Evolutionary conservation across 2,888 invertebrate genomes (phyloP).

Genomic region (Alentia gelatinosa): DNA sequence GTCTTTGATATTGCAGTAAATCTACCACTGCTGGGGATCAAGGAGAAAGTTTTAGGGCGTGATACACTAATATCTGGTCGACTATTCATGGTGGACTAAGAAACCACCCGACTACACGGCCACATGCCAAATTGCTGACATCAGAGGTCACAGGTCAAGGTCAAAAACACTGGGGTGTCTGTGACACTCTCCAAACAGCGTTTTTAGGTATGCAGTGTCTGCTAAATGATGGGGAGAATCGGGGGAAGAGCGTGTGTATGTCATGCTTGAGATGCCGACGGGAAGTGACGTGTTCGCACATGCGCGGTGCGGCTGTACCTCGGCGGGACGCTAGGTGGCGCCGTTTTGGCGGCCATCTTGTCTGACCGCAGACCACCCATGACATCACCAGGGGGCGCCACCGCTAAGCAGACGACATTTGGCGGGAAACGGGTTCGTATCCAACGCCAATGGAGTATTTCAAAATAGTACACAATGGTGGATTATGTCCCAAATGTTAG

Average conservation of each 20-base stretch:
- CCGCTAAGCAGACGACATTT: not conserved
- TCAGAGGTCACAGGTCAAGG: conserved; percentile 8
- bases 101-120: not conserved
- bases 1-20: no score
- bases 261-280: not conserved
- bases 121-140: not conserved
- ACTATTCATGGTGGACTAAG: no score
- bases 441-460: no score
- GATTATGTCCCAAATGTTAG: no score
- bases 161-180: not conserved
- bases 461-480: no score
- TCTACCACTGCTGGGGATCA: no score
- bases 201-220: not conserved
- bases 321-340: not conserved
- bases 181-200: not conserved
- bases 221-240: not conserved
- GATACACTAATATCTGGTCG: no score
- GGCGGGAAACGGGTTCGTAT: no score
- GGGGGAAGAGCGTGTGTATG: not conserved
- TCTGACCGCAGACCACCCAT: not conserved
- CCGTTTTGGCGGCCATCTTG: not conserved
- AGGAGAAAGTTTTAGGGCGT: no score
- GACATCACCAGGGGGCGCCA: not conserved
- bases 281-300: not conserved
- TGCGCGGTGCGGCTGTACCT: not conserved